Percentiles rank a stretch among this genome's conserved stretches.
Conservation (phyloP, 2,797 vertebrate species). For the Ciconia nigra region DNA sequence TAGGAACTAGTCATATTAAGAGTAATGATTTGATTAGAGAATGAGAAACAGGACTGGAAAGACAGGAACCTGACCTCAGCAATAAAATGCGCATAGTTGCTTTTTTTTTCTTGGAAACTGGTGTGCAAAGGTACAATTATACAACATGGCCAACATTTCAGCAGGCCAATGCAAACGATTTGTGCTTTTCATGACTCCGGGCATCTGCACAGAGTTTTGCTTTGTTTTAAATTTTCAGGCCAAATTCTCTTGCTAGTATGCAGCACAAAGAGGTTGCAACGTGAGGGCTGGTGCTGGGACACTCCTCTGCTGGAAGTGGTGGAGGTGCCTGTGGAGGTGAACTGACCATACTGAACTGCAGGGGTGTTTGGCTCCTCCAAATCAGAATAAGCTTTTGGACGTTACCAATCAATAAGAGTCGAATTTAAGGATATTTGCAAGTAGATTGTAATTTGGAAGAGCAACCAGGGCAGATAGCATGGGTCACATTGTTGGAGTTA, state of each 20-base stretch:
- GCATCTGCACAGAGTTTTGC: background rate
- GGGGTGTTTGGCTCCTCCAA: background rate
- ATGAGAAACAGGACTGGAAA: background rate
- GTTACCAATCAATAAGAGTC: background rate
- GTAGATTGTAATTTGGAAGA: background rate
- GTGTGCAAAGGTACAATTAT: background rate
- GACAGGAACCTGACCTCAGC: conserved; percentile 25
- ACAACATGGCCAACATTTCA: background rate
- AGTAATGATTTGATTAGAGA: conserved; percentile 7
- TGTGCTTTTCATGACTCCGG: background rate
- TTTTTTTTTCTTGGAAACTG: background rate
- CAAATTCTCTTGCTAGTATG: background rate
- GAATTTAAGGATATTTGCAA: background rate
- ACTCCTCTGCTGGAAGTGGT: background rate
- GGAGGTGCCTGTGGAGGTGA: background rate
- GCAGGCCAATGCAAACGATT: conserved; percentile 9
- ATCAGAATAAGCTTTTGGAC: background rate
- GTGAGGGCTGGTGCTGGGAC: background rate
- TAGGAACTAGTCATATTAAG: background rate
- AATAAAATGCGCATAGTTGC: background rate
- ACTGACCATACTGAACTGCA: background rate
- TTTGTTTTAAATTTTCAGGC: background rate
- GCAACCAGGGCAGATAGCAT: background rate
- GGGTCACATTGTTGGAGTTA: background rate
- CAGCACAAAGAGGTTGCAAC: background rate